A percentile compares a stretch with the other conserved stretches of the same genome.
Evolutionary conservation across 2,888 invertebrate species (phyloP).

Genomic region (Rhaphigaster nebulosa): DNA sequence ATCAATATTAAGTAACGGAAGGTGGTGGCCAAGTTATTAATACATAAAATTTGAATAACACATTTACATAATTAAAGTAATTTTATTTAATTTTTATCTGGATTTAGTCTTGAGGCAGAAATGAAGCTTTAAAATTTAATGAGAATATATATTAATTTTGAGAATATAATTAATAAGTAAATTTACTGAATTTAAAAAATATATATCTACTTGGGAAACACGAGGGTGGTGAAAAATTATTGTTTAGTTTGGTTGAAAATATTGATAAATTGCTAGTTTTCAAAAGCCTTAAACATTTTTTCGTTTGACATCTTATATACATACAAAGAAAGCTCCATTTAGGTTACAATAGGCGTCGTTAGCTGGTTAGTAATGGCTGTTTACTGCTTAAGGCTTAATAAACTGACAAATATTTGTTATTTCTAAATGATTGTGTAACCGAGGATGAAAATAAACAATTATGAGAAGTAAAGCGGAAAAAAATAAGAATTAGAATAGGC

Average conservation of each 20-base stretch:
- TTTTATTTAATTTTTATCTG: too few relatives aligned
- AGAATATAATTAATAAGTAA: too few relatives aligned
- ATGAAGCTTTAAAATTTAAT: too few relatives aligned
- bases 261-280: neutral
- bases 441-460: neutral
- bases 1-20: too few relatives aligned
- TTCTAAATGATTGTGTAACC: neutral
- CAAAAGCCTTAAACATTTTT: neutral
- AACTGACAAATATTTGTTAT: slow-evolving; percentile 15
- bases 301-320: neutral
- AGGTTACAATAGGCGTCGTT: neutral
- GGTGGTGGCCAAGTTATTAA: too few relatives aligned
- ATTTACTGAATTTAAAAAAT: too few relatives aligned
- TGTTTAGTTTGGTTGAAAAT: neutral
- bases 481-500: neutral
- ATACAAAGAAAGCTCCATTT: neutral
- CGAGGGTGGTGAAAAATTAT: neutral
- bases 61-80: too few relatives aligned
- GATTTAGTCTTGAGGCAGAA: too few relatives aligned
- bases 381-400: neutral
- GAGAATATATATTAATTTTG: too few relatives aligned
- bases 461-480: neutral
- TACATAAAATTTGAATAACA: too few relatives aligned
- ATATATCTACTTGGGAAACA: too few relatives aligned
- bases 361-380: neutral